phyloP scores from a whole-genome alignment of 1,140 invertebrate species.

The Meloidogyne chitwoodi region DNA sequence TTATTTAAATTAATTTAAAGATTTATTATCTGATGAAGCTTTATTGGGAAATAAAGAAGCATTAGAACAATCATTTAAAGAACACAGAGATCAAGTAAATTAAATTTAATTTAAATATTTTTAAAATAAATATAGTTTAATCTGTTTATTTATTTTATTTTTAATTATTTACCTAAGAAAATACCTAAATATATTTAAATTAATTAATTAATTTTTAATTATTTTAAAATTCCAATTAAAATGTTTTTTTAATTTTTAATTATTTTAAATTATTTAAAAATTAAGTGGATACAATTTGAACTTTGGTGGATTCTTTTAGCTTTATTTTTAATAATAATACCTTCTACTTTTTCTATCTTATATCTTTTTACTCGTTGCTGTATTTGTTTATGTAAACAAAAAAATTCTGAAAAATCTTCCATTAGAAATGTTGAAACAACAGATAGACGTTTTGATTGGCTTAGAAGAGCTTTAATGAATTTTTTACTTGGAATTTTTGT shows the following conservation, averaged over 20 bases:
- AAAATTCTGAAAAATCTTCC: neutral
- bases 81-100: slow-evolving; percentile 4
- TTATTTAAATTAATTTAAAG: slow-evolving; percentile 10
- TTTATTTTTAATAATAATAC: slow-evolving; percentile 26
- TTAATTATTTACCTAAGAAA: no score
- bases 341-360: slow-evolving; percentile 38
- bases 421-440: slow-evolving; percentile 28
- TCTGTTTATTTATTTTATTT: no score
- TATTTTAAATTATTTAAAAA: neutral
- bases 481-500: slow-evolving; percentile 41
- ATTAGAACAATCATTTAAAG: slow-evolving; percentile 14
- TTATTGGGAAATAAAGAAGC: slow-evolving; percentile 10
- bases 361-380: slow-evolving; percentile 48
- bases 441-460: slow-evolving; percentile 45
- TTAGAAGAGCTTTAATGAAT: slow-evolving; percentile 46
- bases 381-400: slow-evolving; percentile 37
- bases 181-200: no score
- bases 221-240: no score
- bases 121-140: no score
- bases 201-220: no score
- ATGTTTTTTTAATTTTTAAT: neutral
- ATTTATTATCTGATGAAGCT: slow-evolving; percentile 12
- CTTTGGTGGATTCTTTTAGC: slow-evolving; percentile 42
- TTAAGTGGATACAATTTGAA: slow-evolving; percentile 50
- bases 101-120: no score